phyloP scores from a whole-genome alignment of 2,797 vertebrate species.

The Ceryle rudis region DNA sequence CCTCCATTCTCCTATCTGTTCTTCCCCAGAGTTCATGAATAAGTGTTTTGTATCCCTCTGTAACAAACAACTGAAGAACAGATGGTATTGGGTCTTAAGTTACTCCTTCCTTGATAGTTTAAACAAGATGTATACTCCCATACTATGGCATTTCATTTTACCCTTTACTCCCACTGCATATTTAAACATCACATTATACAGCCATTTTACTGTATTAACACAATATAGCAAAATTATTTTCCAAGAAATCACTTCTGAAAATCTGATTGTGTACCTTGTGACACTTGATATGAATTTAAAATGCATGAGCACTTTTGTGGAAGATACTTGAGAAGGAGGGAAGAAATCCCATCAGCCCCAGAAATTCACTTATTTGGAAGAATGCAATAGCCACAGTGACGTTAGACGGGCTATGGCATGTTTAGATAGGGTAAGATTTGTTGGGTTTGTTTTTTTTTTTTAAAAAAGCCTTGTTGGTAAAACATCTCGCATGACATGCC shows the following conservation, averaged over 20 bases:
- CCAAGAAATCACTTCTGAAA: neutral
- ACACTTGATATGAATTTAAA: neutral
- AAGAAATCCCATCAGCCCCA: neutral
- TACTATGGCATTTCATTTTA: neutral
- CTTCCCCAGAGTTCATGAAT: neutral
- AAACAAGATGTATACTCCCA: neutral
- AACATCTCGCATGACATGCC: neutral
- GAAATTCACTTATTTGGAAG: neutral
- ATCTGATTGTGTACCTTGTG: neutral
- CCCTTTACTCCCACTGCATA: neutral
- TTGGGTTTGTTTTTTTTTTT: too few relatives aligned
- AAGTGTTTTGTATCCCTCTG: neutral
- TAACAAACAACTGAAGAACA: conserved; percentile 18
- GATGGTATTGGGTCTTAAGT: neutral
- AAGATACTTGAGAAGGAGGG: neutral
- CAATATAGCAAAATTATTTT: neutral
- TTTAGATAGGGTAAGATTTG: neutral
- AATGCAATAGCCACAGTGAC: neutral
- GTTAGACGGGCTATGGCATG: too few relatives aligned
- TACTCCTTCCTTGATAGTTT: neutral
- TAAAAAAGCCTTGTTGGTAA: too few relatives aligned
- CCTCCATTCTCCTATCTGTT: neutral
- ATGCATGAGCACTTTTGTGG: rapidly evolving
- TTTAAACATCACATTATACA: neutral
- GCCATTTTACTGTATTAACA: neutral